Percentiles rank a stretch among this genome's conserved stretches.
Conservation (phyloP, 1,140 invertebrate species). For the Lithobius niger region DNA sequence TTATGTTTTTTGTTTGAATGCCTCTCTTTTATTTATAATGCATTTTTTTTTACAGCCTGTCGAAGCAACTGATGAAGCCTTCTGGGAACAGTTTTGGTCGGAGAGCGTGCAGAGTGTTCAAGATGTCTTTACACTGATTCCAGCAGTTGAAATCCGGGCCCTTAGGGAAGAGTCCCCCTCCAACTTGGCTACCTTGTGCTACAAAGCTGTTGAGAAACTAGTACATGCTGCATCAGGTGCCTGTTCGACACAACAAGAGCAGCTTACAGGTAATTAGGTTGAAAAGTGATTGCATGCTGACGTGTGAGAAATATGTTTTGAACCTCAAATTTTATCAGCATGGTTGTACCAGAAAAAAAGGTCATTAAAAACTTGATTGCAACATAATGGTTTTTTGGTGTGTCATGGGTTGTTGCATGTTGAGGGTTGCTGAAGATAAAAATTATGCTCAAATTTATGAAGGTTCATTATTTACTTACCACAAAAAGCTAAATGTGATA, state of each 20-base stretch:
- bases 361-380: too few species aligned
- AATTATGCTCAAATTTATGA: too few species aligned
- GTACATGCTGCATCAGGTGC: slow-evolving; percentile 85
- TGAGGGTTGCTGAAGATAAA: too few species aligned
- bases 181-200: slow-evolving; percentile 97
- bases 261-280: slow-evolving; percentile 71
- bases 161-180: slow-evolving; percentile 90
- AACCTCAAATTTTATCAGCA: too few species aligned
- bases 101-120: slow-evolving; percentile 85
- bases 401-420: too few species aligned
- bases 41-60: slow-evolving; percentile 50
- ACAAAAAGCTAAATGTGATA: too few species aligned
- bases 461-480: too few species aligned
- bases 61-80: slow-evolving; percentile 77
- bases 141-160: slow-evolving; percentile 81
- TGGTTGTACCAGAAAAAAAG: too few species aligned
- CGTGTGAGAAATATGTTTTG: slow-evolving; percentile 6
- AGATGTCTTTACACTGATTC: slow-evolving; percentile 94
- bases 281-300: slow-evolving; percentile 5
- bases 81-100: slow-evolving; percentile 99
- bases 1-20: too few species aligned
- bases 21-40: slow-evolving; percentile 11
- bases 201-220: slow-evolving; percentile 94
- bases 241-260: slow-evolving; percentile 83
- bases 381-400: too few species aligned